phyloP scores from a whole-genome alignment of 2,888 invertebrate genomes.

The Mythimna ferrago region DNA sequence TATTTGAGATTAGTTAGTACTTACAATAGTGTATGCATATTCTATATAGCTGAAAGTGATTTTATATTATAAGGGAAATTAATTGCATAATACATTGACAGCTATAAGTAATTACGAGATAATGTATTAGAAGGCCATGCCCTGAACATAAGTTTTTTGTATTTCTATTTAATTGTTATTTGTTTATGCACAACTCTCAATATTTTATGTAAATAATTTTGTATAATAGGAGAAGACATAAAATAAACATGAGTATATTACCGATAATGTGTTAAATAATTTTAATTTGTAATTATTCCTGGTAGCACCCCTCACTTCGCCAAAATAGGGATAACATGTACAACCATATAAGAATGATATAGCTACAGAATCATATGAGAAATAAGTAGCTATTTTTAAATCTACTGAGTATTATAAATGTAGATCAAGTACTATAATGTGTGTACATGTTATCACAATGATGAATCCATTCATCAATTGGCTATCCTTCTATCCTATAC shows the following conservation, averaged over 20 bases:
- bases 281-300: conserved; percentile 91
- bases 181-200: conserved; percentile 91
- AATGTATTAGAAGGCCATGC: conserved; percentile 88
- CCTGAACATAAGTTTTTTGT: conserved; percentile 89
- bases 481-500: conserved; percentile 79
- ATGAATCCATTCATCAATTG: conserved; percentile 80
- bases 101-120: conserved; percentile 87
- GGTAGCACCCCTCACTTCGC: conserved; percentile 91
- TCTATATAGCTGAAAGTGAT: conserved; percentile 90
- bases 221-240: conserved; percentile 90
- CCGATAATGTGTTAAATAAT: conserved; percentile 90
- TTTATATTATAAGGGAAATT: conserved; percentile 88
- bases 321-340: conserved; percentile 90
- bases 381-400: conserved; percentile 48
- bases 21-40: conserved; percentile 89
- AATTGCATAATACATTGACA: conserved; percentile 90
- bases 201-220: conserved; percentile 91
- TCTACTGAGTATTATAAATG: conserved; percentile 43
- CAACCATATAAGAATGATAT: conserved; percentile 51
- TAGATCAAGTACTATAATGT: conserved; percentile 58
- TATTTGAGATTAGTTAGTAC: conserved; percentile 90
- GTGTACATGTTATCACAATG: conserved; percentile 88
- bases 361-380: conserved; percentile 48
- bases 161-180: conserved; percentile 91
- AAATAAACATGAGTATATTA: conserved; percentile 91